Evolutionary conservation across 2,888 invertebrate species (phyloP).

Genomic region (Lysandra bellargus): DNA sequence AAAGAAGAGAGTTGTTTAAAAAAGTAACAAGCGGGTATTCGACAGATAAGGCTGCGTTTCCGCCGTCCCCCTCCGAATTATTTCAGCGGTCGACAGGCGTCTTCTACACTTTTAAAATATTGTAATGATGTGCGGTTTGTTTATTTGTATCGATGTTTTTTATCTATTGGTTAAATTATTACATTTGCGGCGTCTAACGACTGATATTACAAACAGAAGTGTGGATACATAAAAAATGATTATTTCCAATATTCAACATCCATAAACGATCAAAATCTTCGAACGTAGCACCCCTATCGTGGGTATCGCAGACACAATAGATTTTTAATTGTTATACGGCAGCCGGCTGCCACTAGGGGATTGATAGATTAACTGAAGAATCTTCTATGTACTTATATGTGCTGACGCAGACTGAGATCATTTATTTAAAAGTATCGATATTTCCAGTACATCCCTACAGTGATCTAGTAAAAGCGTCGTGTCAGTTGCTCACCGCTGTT

Average conservation of each 20-base stretch:
- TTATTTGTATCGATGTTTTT: neutral
- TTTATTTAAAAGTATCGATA: conserved; percentile 36
- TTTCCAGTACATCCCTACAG: conserved; percentile 54
- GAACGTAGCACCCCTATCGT: no score
- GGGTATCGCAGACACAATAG: no score
- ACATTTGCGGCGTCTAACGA: no score
- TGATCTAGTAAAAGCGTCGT: conserved; percentile 74
- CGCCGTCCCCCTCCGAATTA: conserved; percentile 74
- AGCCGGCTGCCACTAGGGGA: no score
- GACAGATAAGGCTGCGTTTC: conserved; percentile 79
- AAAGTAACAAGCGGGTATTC: conserved; percentile 78
- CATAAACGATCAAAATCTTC: no score
- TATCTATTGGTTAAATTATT: neutral
- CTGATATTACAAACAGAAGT: no score
- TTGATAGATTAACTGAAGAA: no score
- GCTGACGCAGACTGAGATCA: neutral
- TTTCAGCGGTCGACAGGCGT: conserved; percentile 76
- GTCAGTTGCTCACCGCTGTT: conserved; percentile 80
- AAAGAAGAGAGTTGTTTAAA: conserved; percentile 80
- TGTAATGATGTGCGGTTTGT: conserved; percentile 53
- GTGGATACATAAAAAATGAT: no score
- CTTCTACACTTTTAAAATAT: conserved; percentile 77
- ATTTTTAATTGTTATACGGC: no score
- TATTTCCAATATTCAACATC: no score
- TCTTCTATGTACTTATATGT: no score